Evolutionary conservation across 2,113 vertebrate species (phyloP).

Genomic region (Picathartes gymnocephalus): DNA sequence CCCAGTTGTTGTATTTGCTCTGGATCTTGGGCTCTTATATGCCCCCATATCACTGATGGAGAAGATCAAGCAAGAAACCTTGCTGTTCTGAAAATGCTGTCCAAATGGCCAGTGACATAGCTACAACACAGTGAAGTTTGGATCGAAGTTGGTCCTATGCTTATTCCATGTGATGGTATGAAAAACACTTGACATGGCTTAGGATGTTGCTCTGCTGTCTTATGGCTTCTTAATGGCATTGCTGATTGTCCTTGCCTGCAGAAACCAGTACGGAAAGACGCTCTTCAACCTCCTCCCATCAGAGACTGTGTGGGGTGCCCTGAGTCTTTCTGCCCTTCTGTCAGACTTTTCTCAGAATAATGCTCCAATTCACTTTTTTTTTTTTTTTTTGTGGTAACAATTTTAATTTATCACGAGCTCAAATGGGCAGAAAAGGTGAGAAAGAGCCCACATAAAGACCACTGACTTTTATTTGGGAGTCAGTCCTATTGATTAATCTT

Average conservation of each 20-base stretch:
- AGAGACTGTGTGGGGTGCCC: background rate
- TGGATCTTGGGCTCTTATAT: background rate
- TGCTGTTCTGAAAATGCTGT: background rate
- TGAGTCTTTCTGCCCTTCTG: rapidly evolving
- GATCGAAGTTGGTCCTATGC: background rate
- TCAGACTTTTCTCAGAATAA: background rate
- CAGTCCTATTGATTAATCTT: background rate
- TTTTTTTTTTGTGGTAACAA: background rate
- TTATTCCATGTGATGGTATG: background rate
- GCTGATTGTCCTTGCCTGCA: background rate
- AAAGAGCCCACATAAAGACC: background rate
- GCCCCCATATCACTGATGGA: background rate
- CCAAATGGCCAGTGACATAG: background rate
- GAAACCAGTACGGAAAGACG: background rate
- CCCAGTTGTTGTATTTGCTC: background rate
- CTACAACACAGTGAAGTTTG: background rate
- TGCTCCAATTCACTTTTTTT: background rate
- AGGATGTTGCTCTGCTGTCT: background rate
- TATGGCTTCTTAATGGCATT: rapidly evolving
- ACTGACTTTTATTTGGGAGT: background rate
- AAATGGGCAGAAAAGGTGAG: background rate
- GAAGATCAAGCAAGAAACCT: background rate
- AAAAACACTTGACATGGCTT: background rate
- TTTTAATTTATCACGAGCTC: background rate
- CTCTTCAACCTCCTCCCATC: background rate